Percentiles rank a stretch among this genome's conserved stretches.
phyloP scores from a whole-genome alignment of 2,797 vertebrate species.

The Caiman crocodilus region DNA sequence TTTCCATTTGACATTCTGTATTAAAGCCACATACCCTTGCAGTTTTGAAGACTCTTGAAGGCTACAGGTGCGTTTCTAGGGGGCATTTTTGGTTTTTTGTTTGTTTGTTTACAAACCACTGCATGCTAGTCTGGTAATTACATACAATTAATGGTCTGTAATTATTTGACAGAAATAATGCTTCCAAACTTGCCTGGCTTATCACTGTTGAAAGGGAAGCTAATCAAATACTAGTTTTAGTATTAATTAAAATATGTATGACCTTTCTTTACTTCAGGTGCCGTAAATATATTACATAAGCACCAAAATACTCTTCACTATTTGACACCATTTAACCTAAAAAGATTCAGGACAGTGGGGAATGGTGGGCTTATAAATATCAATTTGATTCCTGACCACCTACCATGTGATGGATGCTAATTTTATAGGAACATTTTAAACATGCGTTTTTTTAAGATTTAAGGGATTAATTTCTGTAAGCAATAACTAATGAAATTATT shows the following conservation, averaged over 20 bases:
- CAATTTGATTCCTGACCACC: background rate
- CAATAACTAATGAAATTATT: background rate
- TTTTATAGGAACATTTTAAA: background rate
- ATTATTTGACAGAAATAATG: background rate
- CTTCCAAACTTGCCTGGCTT: background rate
- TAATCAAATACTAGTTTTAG: background rate
- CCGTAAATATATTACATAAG: background rate
- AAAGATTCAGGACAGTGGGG: background rate
- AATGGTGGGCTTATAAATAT: background rate
- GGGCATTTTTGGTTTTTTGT: too few relatives aligned
- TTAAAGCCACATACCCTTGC: background rate
- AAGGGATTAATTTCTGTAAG: background rate
- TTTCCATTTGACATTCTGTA: background rate
- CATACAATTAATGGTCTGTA: background rate
- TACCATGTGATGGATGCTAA: too few relatives aligned
- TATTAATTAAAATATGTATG: slow-evolving; percentile 17
- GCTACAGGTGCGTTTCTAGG: background rate
- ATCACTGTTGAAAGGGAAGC: background rate
- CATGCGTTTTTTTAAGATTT: background rate
- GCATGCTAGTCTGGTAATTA: background rate
- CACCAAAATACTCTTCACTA: background rate
- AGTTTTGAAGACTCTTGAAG: background rate
- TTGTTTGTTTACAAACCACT: too few relatives aligned
- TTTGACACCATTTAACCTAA: background rate
- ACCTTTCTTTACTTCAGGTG: background rate